A percentile compares a stretch with the other conserved stretches of the same genome.
Conservation (phyloP, 2,888 invertebrate genomes). For the Micoletzkya japonica region DNA sequence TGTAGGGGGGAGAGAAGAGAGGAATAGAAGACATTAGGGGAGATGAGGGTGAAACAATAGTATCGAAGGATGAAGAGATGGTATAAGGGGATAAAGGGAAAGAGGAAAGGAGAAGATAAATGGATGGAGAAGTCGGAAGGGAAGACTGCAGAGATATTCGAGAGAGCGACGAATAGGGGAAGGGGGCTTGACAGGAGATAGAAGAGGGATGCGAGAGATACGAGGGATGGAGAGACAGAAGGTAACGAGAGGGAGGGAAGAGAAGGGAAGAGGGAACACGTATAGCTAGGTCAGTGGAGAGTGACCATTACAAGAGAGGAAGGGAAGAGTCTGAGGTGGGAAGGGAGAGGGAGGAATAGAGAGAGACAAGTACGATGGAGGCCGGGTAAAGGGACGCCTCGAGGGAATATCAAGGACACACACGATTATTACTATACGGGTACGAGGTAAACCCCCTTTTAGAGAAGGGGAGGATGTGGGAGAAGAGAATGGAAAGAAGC, state of each 20-base stretch:
- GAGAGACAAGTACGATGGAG: slow-evolving; percentile 25
- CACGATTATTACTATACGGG: too few species aligned
- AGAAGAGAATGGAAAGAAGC: too few species aligned
- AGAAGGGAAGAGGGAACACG: slow-evolving; percentile 1
- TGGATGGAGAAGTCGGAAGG: not conserved
- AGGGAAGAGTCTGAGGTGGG: not conserved
- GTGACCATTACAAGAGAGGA: not conserved
- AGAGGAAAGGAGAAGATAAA: not conserved
- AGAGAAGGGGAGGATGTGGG: too few species aligned
- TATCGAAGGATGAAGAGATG: too few species aligned
- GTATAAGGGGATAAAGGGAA: not conserved
- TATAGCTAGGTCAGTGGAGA: not conserved
- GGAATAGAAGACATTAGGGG: too few species aligned
- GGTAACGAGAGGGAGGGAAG: slow-evolving; percentile 6
- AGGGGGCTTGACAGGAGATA: too few species aligned
- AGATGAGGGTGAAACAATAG: too few species aligned
- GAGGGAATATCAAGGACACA: slow-evolving; percentile 18
- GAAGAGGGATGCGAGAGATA: not conserved
- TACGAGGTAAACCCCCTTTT: too few species aligned
- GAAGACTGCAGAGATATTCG: too few species aligned
- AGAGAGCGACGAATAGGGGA: too few species aligned
- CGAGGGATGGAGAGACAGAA: slow-evolving; percentile 5
- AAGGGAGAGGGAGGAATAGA: slow-evolving; percentile 1
- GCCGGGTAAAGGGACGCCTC: slow-evolving; percentile 16
- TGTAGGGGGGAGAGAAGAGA: not conserved